phyloP scores from a whole-genome alignment of 2,113 vertebrate species.

The Pollachius pollachius region DNA sequence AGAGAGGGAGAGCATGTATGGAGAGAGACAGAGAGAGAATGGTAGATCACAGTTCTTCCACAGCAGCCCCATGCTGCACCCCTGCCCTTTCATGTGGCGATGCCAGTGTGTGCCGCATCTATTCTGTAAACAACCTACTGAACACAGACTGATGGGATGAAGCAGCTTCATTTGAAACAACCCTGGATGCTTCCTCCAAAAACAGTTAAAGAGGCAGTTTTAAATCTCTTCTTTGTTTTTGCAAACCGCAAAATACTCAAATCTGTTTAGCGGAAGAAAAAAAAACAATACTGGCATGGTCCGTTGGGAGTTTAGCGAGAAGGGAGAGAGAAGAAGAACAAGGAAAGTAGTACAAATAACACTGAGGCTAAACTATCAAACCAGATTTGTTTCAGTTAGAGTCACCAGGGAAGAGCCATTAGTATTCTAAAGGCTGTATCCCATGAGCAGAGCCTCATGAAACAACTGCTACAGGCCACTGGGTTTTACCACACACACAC shows the following conservation, averaged over 20 bases:
- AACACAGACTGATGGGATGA: slow-evolving; percentile 54
- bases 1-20: neutral
- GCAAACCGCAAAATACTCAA: slow-evolving; percentile 44
- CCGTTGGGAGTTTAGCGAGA: slow-evolving; percentile 48
- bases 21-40: slow-evolving; percentile 22
- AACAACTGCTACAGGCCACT: slow-evolving; percentile 49
- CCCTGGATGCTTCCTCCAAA: slow-evolving; percentile 17
- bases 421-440: slow-evolving; percentile 58
- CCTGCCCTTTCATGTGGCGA: slow-evolving; percentile 54
- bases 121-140: slow-evolving; percentile 50
- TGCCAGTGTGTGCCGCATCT: slow-evolving; percentile 37
- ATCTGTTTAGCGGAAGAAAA: slow-evolving; percentile 36
- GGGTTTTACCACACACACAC: slow-evolving; percentile 44
- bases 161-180: slow-evolving; percentile 46
- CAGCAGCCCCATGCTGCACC: slow-evolving; percentile 48
- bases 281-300: slow-evolving; percentile 13
- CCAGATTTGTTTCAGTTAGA: slow-evolving; percentile 58
- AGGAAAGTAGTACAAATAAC: slow-evolving; percentile 61
- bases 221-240: slow-evolving; percentile 48
- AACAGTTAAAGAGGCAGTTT: slow-evolving; percentile 59
- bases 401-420: slow-evolving; percentile 44
- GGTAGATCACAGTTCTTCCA: slow-evolving; percentile 47
- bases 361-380: slow-evolving; percentile 65
- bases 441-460: slow-evolving; percentile 46
- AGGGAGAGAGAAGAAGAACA: slow-evolving; percentile 26